Evolutionary conservation across 1,140 invertebrate species (phyloP).

Genomic region (Aleiodes sp.): DNA sequence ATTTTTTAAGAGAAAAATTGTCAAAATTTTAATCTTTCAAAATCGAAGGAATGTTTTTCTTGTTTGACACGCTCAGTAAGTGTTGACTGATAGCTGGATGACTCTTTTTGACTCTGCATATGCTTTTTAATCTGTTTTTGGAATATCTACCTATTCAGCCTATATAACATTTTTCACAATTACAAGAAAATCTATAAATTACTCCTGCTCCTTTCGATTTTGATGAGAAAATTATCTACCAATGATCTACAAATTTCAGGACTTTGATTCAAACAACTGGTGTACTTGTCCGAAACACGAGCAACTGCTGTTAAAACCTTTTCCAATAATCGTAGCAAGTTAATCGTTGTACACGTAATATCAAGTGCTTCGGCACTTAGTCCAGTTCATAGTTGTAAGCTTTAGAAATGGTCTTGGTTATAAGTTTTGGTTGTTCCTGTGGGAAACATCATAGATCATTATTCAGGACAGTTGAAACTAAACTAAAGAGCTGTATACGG

Average conservation of each 20-base stretch:
- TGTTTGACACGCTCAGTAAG: too few relatives aligned
- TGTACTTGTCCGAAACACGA: background rate
- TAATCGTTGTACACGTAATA: background rate
- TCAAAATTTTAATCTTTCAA: too few relatives aligned
- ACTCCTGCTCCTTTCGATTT: background rate
- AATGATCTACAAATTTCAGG: background rate
- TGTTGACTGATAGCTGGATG: too few relatives aligned
- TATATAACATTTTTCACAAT: too few relatives aligned
- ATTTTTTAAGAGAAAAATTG: too few relatives aligned
- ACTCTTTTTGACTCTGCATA: too few relatives aligned
- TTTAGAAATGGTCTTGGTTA: background rate
- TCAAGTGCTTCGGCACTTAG: background rate
- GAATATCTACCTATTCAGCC: too few relatives aligned
- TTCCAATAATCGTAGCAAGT: background rate
- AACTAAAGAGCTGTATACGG: background rate
- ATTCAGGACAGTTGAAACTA: slow-evolving; percentile 52
- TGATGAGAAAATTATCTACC: background rate
- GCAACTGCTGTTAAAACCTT: background rate
- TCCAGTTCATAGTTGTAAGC: background rate
- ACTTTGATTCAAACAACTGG: background rate
- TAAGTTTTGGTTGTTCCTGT: slow-evolving; percentile 11
- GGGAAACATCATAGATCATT: slow-evolving; percentile 56
- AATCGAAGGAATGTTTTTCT: too few relatives aligned
- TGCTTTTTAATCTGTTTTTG: too few relatives aligned
- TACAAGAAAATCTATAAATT: too few relatives aligned